Base-by-base conservation (phyloP, 1,140 invertebrate species). In the Lepidotrigona ventralis region DNA sequence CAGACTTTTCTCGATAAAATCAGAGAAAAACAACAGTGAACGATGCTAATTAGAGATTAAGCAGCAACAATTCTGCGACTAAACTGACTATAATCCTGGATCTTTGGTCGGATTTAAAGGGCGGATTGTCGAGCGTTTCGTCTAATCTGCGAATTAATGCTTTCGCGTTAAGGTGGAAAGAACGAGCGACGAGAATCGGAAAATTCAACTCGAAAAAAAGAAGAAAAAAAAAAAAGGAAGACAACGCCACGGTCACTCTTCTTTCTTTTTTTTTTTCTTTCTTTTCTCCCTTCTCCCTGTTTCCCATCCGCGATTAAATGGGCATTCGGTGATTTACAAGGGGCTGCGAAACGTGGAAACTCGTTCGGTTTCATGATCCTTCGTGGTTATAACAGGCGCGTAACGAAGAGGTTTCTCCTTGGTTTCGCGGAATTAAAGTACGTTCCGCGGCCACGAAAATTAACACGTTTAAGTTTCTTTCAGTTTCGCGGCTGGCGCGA, bases 1-100 rank as follows among this genome's bases (percentile, higher is more conserved):
- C 19, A 19, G 19, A 64, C n/a, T 39, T 85, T 75, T 68, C 53
- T 4, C 63, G 58, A 17, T 70, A 75, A 80, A 84, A 84, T 75
- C 71, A 46, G 63, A 53, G 6, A 68, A n/a, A 68, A 56, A 33
- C 53, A 54, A 46, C 21, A 70, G 70, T 63, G 54, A 63, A 26
- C 51, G 75, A 87, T 86, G 85, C 85, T 82, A 86, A 86, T 82
- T 86, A 87, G 75, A 87, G 85, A 87, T 87, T 86, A 87, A 76
- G 70, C 63, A 51, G 73, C 85, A 71, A 85, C 84, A 71, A 87
- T 87, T 87, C 74, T 73, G 63, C 51, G 79, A 81, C 70, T 79
- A 83, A 85, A 78, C 86, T 75, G 64, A 80, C 69, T 56, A 73
- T 87, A 86, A 87, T 87, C 86, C 85, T 17, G 80, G 73, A 63